Evolutionary conservation across 2,888 invertebrate species (phyloP).

Genomic region (Lordiphosa andalusiaca): DNA sequence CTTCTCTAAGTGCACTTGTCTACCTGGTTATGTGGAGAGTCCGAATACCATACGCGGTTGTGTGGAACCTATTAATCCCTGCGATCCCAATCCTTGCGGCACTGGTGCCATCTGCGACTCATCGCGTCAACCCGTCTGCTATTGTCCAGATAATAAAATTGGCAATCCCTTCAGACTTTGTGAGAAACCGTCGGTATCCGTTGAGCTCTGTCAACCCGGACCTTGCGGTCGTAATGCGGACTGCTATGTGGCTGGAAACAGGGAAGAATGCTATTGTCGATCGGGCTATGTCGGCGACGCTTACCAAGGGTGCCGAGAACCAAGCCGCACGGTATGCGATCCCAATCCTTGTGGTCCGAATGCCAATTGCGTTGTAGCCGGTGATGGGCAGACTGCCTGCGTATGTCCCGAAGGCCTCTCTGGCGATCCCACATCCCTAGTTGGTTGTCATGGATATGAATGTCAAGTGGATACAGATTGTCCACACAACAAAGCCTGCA

Average conservation of each 20-base stretch:
- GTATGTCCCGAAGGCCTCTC: slow-evolving; percentile 87
- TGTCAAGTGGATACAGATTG: slow-evolving; percentile 91
- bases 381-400: slow-evolving; percentile 87
- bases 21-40: slow-evolving; percentile 90
- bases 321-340: slow-evolving; percentile 86
- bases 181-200: slow-evolving; percentile 83
- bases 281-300: slow-evolving; percentile 89
- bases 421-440: slow-evolving; percentile 87
- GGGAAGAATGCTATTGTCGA: slow-evolving; percentile 91
- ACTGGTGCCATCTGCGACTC: slow-evolving; percentile 89
- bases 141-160: slow-evolving; percentile 89
- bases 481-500: slow-evolving; percentile 86
- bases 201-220: slow-evolving; percentile 88
- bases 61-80: slow-evolving; percentile 88
- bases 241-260: slow-evolving; percentile 90
- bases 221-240: slow-evolving; percentile 91
- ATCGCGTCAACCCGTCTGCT: slow-evolving; percentile 89
- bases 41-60: slow-evolving; percentile 94
- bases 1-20: slow-evolving; percentile 92
- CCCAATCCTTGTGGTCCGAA: slow-evolving; percentile 91
- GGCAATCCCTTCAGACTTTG: slow-evolving; percentile 92
- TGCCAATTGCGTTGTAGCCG: slow-evolving; percentile 86
- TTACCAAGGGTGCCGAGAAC: slow-evolving; percentile 87
- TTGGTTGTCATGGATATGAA: slow-evolving; percentile 89
- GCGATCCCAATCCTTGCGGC: slow-evolving; percentile 91